Evolutionary conservation across 2,888 invertebrate species (phyloP).

Genomic region (Sarcophaga carnaria): DNA sequence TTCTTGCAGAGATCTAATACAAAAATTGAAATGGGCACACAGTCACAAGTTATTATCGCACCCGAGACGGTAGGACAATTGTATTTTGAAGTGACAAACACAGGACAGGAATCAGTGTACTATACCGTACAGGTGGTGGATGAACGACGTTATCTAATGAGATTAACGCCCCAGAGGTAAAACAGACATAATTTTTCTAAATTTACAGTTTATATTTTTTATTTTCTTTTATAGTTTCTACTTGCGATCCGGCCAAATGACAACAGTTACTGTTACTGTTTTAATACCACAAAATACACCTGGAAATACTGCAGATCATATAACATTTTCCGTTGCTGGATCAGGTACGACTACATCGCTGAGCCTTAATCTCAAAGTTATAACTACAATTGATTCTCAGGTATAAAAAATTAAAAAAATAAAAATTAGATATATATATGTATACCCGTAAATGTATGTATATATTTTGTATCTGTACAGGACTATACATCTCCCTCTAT

Average conservation of each 20-base stretch:
- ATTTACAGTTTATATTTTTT: not conserved
- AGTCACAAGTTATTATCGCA: conserved; percentile 82
- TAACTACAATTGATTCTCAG: conserved; percentile 76
- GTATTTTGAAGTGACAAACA: conserved; percentile 89
- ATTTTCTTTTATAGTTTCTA: conserved; percentile 72
- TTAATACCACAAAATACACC: conserved; percentile 82
- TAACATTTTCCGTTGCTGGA: conserved; percentile 85
- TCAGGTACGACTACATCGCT: conserved; percentile 79
- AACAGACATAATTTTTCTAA: conserved; percentile 77
- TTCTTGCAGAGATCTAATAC: conserved; percentile 77
- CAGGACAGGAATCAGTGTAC: conserved; percentile 83
- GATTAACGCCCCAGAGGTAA: conserved; percentile 83
- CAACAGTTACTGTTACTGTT: conserved; percentile 84
- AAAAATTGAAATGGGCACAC: conserved; percentile 82
- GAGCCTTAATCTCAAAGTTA: conserved; percentile 81
- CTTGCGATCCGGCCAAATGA: conserved; percentile 82
- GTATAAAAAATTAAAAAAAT: conserved; percentile 69
- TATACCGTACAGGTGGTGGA: conserved; percentile 85
- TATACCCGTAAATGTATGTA: not conserved
- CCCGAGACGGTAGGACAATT: conserved; percentile 81
- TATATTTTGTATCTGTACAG: conserved; percentile 56
- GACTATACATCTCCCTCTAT: conserved; percentile 85
- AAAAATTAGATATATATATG: not conserved
- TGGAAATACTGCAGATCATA: conserved; percentile 84
- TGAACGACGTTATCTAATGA: conserved; percentile 84